Conservation (phyloP, 92 coral and sea anemone genomes). For the Palythoa heliodiscus region DNA sequence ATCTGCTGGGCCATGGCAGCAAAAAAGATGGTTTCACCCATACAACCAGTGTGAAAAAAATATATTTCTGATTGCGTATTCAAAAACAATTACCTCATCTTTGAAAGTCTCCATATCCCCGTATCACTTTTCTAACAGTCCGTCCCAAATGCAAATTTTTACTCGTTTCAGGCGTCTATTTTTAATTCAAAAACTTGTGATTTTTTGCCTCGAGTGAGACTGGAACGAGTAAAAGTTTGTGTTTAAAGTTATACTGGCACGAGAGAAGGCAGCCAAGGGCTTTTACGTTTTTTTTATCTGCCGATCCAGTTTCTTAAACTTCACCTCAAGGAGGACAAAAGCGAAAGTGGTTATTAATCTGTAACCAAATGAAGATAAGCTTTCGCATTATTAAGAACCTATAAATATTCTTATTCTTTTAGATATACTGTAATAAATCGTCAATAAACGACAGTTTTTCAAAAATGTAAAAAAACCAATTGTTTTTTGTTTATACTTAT, state of each 20-base stretch:
- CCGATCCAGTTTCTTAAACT: not conserved
- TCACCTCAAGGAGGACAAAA: not conserved
- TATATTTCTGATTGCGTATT: too few relatives aligned
- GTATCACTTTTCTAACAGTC: too few relatives aligned
- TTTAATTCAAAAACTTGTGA: too few relatives aligned
- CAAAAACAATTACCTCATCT: too few relatives aligned
- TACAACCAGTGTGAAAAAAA: too few relatives aligned
- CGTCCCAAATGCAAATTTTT: too few relatives aligned
- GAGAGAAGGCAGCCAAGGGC: not conserved
- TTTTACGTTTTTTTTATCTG: not conserved
- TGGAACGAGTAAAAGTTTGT: not conserved
- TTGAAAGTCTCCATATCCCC: too few relatives aligned
- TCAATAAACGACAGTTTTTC: not conserved
- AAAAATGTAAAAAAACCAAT: not conserved
- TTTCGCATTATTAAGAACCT: not conserved
- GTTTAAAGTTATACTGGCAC: not conserved
- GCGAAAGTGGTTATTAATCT: not conserved
- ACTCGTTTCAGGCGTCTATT: too few relatives aligned
- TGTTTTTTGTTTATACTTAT: not conserved
- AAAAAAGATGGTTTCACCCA: too few relatives aligned
- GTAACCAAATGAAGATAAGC: not conserved
- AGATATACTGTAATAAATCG: not conserved
- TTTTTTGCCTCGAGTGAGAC: too few relatives aligned
- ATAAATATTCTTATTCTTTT: conserved; percentile 2
- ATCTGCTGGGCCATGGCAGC: too few relatives aligned